Percentiles rank a stretch among this genome's conserved stretches.
phyloP scores from a whole-genome alignment of 2,113 vertebrate genomes.

The Entosphenus tridentatus region DNA sequence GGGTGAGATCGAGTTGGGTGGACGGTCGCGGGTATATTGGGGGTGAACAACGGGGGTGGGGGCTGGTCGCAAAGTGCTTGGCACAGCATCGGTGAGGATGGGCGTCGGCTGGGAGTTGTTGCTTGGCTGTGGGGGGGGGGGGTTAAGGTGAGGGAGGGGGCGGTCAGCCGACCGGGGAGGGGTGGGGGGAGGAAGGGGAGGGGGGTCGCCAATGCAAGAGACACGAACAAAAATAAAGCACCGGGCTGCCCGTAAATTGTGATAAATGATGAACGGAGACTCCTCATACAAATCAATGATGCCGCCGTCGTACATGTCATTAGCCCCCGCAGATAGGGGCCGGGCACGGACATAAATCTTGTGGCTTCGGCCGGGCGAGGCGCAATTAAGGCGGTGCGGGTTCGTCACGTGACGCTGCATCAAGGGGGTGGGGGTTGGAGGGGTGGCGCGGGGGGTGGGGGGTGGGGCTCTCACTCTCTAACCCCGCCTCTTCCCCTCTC shows the following conservation, averaged over 20 bases:
- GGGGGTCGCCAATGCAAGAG: no score
- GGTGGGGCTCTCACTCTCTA: not conserved
- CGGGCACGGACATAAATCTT: slow-evolving; percentile 99
- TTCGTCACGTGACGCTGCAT: not conserved
- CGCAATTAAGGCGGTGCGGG: slow-evolving; percentile 1
- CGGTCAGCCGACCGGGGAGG: no score
- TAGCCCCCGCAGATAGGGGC: slow-evolving; percentile 96
- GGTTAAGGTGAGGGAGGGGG: no score
- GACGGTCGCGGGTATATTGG: no score
- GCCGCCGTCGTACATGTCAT: slow-evolving; percentile 95
- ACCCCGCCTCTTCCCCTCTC: not conserved
- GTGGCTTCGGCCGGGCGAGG: slow-evolving; percentile 15
- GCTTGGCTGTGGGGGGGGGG: no score
- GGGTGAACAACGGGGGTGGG: no score
- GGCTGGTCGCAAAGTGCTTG: no score
- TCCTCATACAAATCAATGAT: slow-evolving; percentile 99
- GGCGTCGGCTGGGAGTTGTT: no score
- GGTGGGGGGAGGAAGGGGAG: no score
- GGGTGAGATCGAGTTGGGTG: no score
- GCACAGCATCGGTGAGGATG: no score
- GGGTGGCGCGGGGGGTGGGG: not conserved
- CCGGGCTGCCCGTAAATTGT: slow-evolving; percentile 52
- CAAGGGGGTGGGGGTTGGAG: not conserved
- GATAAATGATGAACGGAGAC: slow-evolving; percentile 99
- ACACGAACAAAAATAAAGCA: no score